These are phyloP conservation scores for Eriocheir sinensis DNA, from an alignment of 1,140 invertebrate species.

Conservation along the genomic window DNA sequence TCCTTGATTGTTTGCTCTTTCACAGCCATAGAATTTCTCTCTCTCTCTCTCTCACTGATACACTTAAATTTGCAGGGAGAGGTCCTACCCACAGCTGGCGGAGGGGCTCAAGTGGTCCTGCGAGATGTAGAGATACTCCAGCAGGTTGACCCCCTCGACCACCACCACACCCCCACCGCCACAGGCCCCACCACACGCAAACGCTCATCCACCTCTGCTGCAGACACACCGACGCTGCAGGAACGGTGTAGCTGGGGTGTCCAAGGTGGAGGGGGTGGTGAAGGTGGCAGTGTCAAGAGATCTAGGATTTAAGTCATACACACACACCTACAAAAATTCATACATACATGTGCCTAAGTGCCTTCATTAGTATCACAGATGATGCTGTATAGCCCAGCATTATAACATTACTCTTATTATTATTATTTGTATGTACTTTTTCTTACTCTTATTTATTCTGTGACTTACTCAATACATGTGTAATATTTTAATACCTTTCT, in stretches of 20 bases:
- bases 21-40: too few species aligned
- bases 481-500: too few species aligned
- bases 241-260: neutral
- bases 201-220: constrained; percentile 56
- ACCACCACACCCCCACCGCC: neutral
- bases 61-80: constrained; percentile 87
- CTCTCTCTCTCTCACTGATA: neutral
- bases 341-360: too few species aligned
- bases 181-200: constrained; percentile 52
- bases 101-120: constrained; percentile 97
- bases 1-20: too few species aligned
- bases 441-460: too few species aligned
- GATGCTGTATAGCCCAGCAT: too few species aligned
- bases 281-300: neutral
- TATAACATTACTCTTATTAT: too few species aligned
- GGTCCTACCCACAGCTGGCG: constrained; percentile 94
- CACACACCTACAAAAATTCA: too few species aligned
- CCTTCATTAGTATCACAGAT: too few species aligned
- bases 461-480: too few species aligned
- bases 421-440: too few species aligned
- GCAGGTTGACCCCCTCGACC: constrained; percentile 89
- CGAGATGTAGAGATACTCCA: constrained; percentile 96
- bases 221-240: neutral
- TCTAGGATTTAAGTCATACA: neutral
- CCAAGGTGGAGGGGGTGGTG: neutral